Evolutionary conservation across 2,888 invertebrate genomes (phyloP), one percentile per base, ranked within the genome.

Genomic region (Fragum sueziense): DNA sequence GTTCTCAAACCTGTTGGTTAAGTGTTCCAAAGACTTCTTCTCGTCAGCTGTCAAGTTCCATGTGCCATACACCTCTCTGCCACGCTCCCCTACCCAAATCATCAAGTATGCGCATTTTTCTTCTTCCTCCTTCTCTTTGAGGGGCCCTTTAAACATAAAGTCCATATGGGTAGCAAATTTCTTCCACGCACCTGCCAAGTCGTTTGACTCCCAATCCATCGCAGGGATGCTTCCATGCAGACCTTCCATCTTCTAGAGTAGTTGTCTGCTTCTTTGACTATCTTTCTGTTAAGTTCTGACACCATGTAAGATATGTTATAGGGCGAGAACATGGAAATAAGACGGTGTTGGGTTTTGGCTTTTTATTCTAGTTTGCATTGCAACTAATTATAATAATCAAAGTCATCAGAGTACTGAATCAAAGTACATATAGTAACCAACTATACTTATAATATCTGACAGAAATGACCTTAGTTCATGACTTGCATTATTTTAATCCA

Each of bases 111-210:
- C 69, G 37, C 76, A 80, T 59, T 79, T 75, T 68, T 79, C 82
- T 22, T 11, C 69, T 27, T 80, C 80, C 4, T 52, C 7, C 41
- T 75, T 77, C 9, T 54, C 52, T 37, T 79, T 82, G 0, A 83
- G 31, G 0, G 81, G 83, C 6, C 86, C 81, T 61, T 54, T 69
- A 59, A 86, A 84, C 80, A 80, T 74, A 33, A 85, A 80, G 17
- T 82, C 59, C 0, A 59, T 51, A 27, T 80, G 84, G 1, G 65
- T 34, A 41, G 76, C 31, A 27, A 84, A 82, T 0, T 7, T 59
- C 62, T 84, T 82, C 79, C 79, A 86, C 9, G 79, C 74, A 4
- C 25, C 20, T 17, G 37, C 47, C 2, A 78, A 54, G 51, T 82
- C 82, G 2, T n/a, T 20, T 17, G 22, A 34, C n/a, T 82, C 70